Conservation (phyloP, 2,888 invertebrate genomes). For the Plebejus argus region DNA sequence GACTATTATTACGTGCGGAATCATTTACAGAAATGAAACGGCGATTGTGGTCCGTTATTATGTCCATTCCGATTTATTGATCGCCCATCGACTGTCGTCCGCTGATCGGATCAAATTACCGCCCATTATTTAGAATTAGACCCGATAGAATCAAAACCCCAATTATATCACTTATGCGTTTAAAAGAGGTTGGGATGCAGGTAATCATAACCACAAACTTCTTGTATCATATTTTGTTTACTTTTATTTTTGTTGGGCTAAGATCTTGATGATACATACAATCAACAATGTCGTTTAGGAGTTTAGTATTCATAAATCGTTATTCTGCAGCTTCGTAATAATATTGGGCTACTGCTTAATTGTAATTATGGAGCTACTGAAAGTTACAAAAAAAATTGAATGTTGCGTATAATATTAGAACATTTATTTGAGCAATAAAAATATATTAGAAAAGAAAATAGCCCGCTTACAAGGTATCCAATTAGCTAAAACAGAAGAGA, state of each 20-base stretch:
- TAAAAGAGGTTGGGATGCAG: constrained; percentile 75
- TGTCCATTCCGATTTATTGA: constrained; percentile 80
- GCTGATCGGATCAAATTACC: constrained; percentile 77
- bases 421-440: not conserved
- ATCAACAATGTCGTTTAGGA: not conserved
- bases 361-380: not conserved
- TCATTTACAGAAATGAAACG: constrained; percentile 81
- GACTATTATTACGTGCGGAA: constrained; percentile 77
- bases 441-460: not conserved
- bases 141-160: constrained; percentile 77
- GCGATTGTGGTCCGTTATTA: constrained; percentile 74
- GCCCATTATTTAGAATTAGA: constrained; percentile 79
- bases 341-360: not conserved
- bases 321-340: not conserved
- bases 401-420: not conserved
- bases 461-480: not conserved
- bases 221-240: constrained; percentile 31
- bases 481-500: not conserved
- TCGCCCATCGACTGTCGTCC: constrained; percentile 79
- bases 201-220: constrained; percentile 68
- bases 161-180: constrained; percentile 82
- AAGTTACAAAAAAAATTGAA: not conserved
- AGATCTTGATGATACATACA: constrained; percentile 24
- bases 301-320: not conserved
- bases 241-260: constrained; percentile 32